These are phyloP conservation scores for Meteorus sp. DNA, from an alignment of 1,140 invertebrate genomes.

Conservation along the genomic window DNA sequence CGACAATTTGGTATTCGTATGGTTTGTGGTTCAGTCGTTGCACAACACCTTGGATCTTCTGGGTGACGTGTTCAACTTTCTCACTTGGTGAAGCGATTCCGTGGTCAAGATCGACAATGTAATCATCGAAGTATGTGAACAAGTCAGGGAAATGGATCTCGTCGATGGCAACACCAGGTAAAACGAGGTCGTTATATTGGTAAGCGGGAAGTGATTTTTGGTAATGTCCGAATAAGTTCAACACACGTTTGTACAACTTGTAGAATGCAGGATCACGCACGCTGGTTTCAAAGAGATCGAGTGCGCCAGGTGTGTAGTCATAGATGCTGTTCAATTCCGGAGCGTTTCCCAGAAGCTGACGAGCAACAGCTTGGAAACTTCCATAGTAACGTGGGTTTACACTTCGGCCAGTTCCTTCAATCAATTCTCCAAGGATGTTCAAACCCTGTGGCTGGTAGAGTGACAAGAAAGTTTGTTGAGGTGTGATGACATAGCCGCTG, in stretches of 20 bases:
- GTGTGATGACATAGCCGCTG: conserved; percentile 63
- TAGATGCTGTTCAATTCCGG: conserved; percentile 45
- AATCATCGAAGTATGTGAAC: conserved; percentile 65
- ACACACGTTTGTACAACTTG: conserved; percentile 55
- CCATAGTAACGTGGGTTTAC: conserved; percentile 62
- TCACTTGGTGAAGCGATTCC: conserved; percentile 39
- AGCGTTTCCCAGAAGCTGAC: conserved; percentile 62
- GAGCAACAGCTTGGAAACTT: conserved; percentile 61
- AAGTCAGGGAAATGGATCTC: conserved; percentile 65
- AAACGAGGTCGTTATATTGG: conserved; percentile 64
- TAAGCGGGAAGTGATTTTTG: conserved; percentile 65
- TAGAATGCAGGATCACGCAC: conserved; percentile 62
- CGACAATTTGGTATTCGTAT: conserved; percentile 63
- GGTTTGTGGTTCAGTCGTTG: conserved; percentile 67
- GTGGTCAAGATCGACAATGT: conserved; percentile 61
- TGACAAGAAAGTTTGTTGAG: conserved; percentile 47
- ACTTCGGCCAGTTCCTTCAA: conserved; percentile 55
- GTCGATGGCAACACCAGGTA: conserved; percentile 67
- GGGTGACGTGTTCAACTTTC: conserved; percentile 34
- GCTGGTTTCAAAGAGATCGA: conserved; percentile 54
- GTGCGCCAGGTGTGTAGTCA: conserved; percentile 54
- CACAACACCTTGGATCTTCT: conserved; percentile 46
- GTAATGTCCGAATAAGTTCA: conserved; percentile 58
- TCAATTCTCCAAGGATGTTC: conserved; percentile 58
- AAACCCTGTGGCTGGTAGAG: conserved; percentile 53